Conservation (phyloP, 2,888 invertebrate species). For the Spisula subtruncata region DNA sequence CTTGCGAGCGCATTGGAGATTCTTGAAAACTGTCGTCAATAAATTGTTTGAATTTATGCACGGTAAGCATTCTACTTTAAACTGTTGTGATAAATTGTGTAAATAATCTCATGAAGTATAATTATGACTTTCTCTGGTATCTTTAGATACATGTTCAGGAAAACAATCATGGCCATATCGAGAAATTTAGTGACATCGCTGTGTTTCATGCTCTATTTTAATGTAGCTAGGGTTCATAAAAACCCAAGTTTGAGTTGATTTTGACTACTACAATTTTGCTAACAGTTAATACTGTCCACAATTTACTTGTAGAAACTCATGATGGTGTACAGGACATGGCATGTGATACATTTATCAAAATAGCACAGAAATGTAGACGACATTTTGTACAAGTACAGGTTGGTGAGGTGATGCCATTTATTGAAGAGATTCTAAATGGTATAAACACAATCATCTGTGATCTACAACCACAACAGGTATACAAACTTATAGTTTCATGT, state of each 20-base stretch:
- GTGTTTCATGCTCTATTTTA: too few relatives aligned
- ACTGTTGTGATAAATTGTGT: too few relatives aligned
- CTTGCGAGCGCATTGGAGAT: slow-evolving; percentile 99
- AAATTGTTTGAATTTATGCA: slow-evolving; percentile 99
- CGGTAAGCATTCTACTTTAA: slow-evolving; percentile 86
- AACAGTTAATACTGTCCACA: too few relatives aligned
- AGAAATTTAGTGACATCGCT: too few relatives aligned
- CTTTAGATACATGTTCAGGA: too few relatives aligned
- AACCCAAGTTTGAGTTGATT: too few relatives aligned
- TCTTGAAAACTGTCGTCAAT: slow-evolving; percentile 99
- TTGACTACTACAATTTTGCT: too few relatives aligned
- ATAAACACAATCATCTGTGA: slow-evolving; percentile 99
- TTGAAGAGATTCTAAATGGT: slow-evolving; percentile 98
- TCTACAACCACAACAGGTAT: slow-evolving; percentile 98
- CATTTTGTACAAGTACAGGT: slow-evolving; percentile 98
- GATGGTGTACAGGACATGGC: slow-evolving; percentile 99
- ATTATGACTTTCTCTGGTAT: too few relatives aligned
- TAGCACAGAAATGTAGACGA: slow-evolving; percentile 98
- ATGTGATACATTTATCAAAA: slow-evolving; percentile 99
- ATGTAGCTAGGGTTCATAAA: too few relatives aligned
- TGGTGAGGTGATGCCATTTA: slow-evolving; percentile 98
- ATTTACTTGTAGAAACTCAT: slow-evolving; percentile 93
- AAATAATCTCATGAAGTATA: too few relatives aligned
- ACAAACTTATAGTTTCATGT: background rate
- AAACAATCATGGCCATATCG: too few relatives aligned